Conservation (phyloP, 2,797 vertebrate genomes). For the Ciconia nigra region DNA sequence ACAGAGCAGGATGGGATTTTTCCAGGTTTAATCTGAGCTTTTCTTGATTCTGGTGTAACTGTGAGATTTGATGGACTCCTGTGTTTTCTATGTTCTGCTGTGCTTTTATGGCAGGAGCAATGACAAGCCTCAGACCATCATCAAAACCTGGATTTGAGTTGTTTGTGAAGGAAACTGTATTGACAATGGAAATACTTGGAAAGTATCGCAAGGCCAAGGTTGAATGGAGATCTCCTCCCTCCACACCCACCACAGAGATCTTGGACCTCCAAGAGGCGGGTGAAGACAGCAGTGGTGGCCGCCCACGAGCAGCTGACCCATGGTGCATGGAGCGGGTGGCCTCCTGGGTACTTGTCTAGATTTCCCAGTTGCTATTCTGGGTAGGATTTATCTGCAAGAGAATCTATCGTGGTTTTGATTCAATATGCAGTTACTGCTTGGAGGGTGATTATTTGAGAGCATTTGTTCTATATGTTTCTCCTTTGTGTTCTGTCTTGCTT, state of each 20-base stretch:
- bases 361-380: background rate
- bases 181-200: background rate
- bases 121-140: background rate
- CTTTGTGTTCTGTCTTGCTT: slow-evolving; percentile 6
- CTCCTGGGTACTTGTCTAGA: background rate
- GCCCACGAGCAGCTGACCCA: accelerated
- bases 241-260: background rate
- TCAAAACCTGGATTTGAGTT: background rate
- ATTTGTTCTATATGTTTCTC: background rate
- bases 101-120: background rate
- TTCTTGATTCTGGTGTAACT: background rate
- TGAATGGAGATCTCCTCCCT: background rate
- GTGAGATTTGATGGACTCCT: background rate
- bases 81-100: background rate
- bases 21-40: background rate
- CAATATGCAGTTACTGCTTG: background rate
- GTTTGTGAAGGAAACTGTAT: background rate
- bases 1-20: background rate
- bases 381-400: background rate
- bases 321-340: accelerated
- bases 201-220: background rate
- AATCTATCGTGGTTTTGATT: background rate
- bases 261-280: background rate
- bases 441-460: background rate
- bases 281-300: background rate